Conservation (phyloP, 2,113 vertebrate species). For the Menura novaehollandiae region DNA sequence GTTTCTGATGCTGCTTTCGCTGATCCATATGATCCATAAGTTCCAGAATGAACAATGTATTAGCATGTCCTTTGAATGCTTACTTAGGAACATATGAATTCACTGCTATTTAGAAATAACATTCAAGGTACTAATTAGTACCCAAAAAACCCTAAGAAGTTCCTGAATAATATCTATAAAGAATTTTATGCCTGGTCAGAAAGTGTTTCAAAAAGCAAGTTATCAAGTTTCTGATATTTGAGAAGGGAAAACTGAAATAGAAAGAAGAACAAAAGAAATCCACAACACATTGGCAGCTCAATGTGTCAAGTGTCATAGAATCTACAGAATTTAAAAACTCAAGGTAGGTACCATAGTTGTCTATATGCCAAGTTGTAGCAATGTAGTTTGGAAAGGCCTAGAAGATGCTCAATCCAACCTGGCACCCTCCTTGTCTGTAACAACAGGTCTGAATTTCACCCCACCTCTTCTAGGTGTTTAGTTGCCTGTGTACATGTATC, state of each 20-base stretch:
- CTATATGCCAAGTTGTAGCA: not conserved
- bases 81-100: not conserved
- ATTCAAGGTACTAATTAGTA: not conserved
- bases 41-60: not conserved
- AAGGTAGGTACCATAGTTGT: not conserved
- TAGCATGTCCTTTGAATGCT: not conserved
- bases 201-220: not conserved
- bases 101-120: not conserved
- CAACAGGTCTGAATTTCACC: not conserved
- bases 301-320: not conserved
- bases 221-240: not conserved
- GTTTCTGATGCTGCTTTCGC: not conserved
- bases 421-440: not conserved
- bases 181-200: not conserved
- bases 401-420: not conserved
- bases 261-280: not conserved
- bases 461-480: not conserved
- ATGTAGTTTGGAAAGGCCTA: not conserved
- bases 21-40: not conserved
- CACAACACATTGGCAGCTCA: not conserved
- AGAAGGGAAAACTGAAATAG: not conserved
- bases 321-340: not conserved
- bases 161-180: not conserved
- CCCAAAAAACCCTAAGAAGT: not conserved
- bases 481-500: not conserved